Evolutionary conservation across 1,140 invertebrate genomes (phyloP).

Genomic region (Tachypleus tridentatus): DNA sequence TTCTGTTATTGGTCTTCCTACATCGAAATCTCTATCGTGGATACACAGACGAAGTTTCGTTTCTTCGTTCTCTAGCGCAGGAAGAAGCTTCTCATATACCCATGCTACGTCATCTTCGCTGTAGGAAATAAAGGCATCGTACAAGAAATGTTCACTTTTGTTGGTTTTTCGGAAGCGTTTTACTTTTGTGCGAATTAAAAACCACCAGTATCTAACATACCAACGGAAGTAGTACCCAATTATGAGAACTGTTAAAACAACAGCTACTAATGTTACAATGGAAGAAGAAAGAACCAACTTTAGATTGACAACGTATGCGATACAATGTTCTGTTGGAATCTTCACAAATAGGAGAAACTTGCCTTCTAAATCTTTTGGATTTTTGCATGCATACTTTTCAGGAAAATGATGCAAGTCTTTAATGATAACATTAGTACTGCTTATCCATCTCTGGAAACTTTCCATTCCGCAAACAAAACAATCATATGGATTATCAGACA

Average conservation of each 20-base stretch:
- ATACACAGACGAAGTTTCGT: conserved; percentile 46
- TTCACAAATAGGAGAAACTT: conserved; percentile 1
- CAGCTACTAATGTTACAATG: conserved; percentile 30
- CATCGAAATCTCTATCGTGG: conserved; percentile 50
- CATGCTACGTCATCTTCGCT: conserved; percentile 48
- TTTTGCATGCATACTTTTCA: conserved; percentile 30
- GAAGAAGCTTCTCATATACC: conserved; percentile 41
- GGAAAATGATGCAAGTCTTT: not conserved
- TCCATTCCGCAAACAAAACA: conserved; percentile 28
- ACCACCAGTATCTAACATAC: conserved; percentile 43
- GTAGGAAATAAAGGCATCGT: conserved; percentile 54
- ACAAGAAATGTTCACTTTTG: conserved; percentile 34
- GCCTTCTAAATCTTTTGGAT: conserved; percentile 26
- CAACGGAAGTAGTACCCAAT: conserved; percentile 32
- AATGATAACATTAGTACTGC: not conserved
- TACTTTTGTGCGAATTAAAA: conserved; percentile 34
- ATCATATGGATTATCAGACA: conserved; percentile 41
- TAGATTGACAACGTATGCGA: conserved; percentile 29
- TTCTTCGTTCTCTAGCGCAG: conserved; percentile 41
- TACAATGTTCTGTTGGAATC: conserved; percentile 2
- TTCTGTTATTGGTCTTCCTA: conserved; percentile 47
- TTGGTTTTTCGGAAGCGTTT: conserved; percentile 3
- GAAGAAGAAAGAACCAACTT: conserved; percentile 32
- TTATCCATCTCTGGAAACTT: conserved; percentile 10
- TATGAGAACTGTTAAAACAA: conserved; percentile 26